phyloP scores from a whole-genome alignment of 2,113 vertebrate species.

The Amphiprion ocellaris region DNA sequence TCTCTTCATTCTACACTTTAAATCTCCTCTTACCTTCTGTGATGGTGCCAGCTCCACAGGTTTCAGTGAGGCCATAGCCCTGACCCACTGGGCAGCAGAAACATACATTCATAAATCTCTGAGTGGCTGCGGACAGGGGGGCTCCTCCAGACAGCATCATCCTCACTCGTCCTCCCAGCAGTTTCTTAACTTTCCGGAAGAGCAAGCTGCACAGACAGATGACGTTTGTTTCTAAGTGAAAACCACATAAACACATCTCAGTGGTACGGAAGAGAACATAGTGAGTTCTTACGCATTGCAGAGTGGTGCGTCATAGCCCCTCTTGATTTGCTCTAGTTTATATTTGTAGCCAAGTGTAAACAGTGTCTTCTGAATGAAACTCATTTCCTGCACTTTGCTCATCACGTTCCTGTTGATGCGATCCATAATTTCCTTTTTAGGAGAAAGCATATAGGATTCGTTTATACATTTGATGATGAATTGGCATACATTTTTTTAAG shows the following conservation, averaged over 20 bases:
- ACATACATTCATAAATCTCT: conserved; percentile 98
- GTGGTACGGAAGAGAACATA: not conserved
- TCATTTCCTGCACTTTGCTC: conserved; percentile 98
- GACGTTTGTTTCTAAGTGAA: not conserved
- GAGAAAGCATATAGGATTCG: not conserved
- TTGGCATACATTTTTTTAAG: not conserved
- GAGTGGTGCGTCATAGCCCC: conserved; percentile 95
- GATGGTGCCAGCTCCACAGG: conserved; percentile 95
- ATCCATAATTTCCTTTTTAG: conserved; percentile 96
- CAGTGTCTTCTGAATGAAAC: conserved; percentile 91
- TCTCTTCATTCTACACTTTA: accelerated
- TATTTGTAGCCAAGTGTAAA: conserved; percentile 97
- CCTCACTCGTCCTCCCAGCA: conserved; percentile 92
- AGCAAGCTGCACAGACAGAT: conserved; percentile 84
- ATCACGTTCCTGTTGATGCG: conserved; percentile 98
- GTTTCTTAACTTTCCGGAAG: conserved; percentile 92
- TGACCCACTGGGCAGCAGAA: conserved; percentile 97
- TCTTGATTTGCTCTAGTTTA: conserved; percentile 95
- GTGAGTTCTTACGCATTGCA: conserved; percentile 91
- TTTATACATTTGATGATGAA: not conserved
- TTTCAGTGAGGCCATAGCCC: conserved; percentile 97
- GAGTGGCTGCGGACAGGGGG: conserved; percentile 92
- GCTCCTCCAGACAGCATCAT: conserved; percentile 97
- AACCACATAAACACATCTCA: not conserved
- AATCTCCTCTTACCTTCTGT: conserved; percentile 88